These are phyloP conservation scores for Himalopsyche phryganea DNA, from an alignment of 1,140 invertebrate species.

Conservation along the genomic window DNA sequence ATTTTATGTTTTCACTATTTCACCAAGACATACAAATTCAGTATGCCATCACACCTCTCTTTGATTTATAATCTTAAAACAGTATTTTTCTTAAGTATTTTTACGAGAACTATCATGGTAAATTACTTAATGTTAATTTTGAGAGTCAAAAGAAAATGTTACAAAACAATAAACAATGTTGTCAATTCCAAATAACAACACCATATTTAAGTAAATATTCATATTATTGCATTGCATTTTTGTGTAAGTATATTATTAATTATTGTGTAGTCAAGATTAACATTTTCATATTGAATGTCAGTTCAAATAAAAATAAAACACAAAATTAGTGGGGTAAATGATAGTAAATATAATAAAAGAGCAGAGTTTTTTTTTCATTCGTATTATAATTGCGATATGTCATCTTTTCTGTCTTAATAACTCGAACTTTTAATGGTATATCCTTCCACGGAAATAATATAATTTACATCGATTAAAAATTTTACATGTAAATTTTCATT, in stretches of 20 bases:
- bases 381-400: conserved; percentile 36
- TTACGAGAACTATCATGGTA: neutral
- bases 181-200: neutral
- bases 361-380: conserved; percentile 14
- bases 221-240: too few relatives aligned
- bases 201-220: too few relatives aligned
- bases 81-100: conserved; percentile 10
- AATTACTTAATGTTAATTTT: too few relatives aligned
- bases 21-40: conserved; percentile 4
- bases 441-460: conserved; percentile 24
- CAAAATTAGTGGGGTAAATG: too few relatives aligned
- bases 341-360: neutral
- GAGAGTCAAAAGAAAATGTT: too few relatives aligned
- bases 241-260: too few relatives aligned
- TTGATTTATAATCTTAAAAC: conserved; percentile 16
- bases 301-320: too few relatives aligned
- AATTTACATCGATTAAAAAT: conserved; percentile 32
- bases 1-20: conserved; percentile 13
- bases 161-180: too few relatives aligned
- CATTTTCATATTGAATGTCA: too few relatives aligned
- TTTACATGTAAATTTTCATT: conserved; percentile 10
- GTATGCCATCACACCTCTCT: conserved; percentile 12
- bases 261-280: too few relatives aligned
- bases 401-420: conserved; percentile 29
- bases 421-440: conserved; percentile 8